These are phyloP conservation scores for Cinara cedri DNA, from an alignment of 2,888 invertebrate genomes.

Conservation along the genomic window DNA sequence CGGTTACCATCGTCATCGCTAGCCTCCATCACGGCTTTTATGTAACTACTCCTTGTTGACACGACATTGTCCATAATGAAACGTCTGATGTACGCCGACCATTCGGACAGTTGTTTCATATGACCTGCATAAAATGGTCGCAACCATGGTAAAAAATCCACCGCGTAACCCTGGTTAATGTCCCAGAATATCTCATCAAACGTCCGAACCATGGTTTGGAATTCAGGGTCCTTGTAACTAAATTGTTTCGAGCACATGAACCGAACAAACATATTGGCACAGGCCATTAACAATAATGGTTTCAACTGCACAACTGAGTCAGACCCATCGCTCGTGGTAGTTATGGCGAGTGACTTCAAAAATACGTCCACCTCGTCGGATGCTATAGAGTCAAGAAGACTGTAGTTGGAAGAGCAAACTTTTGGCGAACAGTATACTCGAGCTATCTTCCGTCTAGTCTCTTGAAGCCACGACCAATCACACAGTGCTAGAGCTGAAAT, in stretches of 20 bases:
- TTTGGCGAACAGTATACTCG: constrained; percentile 82
- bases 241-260: constrained; percentile 87
- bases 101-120: constrained; percentile 73
- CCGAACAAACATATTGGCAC: constrained; percentile 83
- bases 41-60: background rate
- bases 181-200: constrained; percentile 92
- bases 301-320: constrained; percentile 68
- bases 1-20: constrained; percentile 59
- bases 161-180: constrained; percentile 81
- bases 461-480: constrained; percentile 85
- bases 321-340: background rate
- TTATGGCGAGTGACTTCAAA: constrained; percentile 66
- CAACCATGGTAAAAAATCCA: constrained; percentile 85
- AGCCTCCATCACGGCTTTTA: background rate
- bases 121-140: constrained; percentile 71
- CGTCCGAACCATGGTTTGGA: constrained; percentile 71
- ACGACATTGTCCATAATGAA: constrained; percentile 71
- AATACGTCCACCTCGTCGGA: constrained; percentile 71
- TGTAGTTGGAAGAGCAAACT: constrained; percentile 74
- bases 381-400: constrained; percentile 71
- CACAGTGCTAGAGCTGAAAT: constrained; percentile 81
- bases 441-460: constrained; percentile 77
- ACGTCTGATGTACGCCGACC: constrained; percentile 75
- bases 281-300: constrained; percentile 73
- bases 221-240: constrained; percentile 72